Conservation (phyloP, 1,140 invertebrate species). For the Macrobrachium nipponense region DNA sequence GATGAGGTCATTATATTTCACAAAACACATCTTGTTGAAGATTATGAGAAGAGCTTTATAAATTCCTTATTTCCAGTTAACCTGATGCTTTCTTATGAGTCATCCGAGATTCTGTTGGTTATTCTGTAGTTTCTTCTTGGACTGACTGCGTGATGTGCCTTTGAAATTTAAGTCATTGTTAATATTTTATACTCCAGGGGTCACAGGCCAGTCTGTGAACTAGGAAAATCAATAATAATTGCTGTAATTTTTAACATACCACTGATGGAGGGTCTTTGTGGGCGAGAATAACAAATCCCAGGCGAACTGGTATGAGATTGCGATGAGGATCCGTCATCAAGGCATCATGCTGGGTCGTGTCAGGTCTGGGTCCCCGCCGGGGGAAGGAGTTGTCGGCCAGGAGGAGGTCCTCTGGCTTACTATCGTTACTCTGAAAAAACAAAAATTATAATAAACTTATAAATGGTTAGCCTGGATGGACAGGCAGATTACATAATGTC, state of each 20-base stretch:
- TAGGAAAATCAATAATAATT: no score
- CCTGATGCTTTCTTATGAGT: no score
- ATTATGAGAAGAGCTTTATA: background rate
- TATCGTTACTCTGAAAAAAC: slow-evolving; percentile 14
- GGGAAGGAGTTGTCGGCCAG: slow-evolving; percentile 27
- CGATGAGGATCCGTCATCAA: background rate
- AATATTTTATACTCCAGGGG: no score
- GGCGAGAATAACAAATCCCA: slow-evolving; percentile 51
- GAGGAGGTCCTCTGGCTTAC: background rate
- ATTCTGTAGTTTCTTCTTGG: no score
- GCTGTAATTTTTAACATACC: background rate
- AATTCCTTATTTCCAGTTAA: background rate
- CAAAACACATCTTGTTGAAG: no score
- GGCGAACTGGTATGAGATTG: slow-evolving; percentile 10
- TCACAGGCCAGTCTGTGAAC: no score
- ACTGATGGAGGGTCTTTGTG: slow-evolving; percentile 54
- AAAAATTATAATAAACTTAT: background rate
- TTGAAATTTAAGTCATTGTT: no score
- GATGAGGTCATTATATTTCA: no score
- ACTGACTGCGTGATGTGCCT: no score
- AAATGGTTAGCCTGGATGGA: no score
- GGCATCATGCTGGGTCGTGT: background rate
- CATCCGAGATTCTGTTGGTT: no score
- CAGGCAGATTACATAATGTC: no score
- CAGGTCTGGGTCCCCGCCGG: background rate